A percentile compares a stretch with the other conserved stretches of the same genome.
Evolutionary conservation across 2,797 vertebrate genomes (phyloP).

Genomic region (Myotis findleyi): DNA sequence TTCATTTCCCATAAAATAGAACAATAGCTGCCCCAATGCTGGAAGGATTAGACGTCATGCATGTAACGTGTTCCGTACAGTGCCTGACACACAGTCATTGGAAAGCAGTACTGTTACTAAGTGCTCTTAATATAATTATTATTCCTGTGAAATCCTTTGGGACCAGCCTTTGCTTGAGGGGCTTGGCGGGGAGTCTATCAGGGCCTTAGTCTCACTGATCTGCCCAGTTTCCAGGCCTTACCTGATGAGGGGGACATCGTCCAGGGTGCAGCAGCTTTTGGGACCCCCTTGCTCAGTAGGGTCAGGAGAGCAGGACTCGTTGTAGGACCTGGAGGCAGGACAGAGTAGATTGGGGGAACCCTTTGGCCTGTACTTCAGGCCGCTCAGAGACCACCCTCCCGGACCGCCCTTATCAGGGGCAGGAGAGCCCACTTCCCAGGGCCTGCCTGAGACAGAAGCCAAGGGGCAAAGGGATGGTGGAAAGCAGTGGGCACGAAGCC

Average conservation of each 20-base stretch:
- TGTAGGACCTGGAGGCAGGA: constrained; percentile 90
- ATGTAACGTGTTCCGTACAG: neutral
- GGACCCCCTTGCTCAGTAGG: constrained; percentile 92
- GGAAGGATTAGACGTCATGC: neutral
- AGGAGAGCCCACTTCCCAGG: neutral
- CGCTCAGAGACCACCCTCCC: constrained; percentile 9
- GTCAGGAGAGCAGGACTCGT: constrained; percentile 93
- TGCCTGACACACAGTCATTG: neutral
- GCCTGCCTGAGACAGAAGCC: constrained; percentile 36
- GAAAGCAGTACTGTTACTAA: neutral
- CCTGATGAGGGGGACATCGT: constrained; percentile 96
- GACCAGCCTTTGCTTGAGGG: neutral
- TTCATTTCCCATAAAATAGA: constrained; percentile 21
- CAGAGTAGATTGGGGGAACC: constrained; percentile 50
- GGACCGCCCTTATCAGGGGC: constrained; percentile 39
- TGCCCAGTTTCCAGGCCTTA: constrained; percentile 71
- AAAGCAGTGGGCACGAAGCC: constrained; percentile 39
- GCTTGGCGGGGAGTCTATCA: neutral
- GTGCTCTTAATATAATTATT: neutral
- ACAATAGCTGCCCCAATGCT: neutral
- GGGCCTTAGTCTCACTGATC: neutral
- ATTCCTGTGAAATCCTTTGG: neutral
- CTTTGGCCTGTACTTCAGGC: neutral
- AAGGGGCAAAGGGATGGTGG: constrained; percentile 37
- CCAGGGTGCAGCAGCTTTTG: constrained; percentile 95